Conservation (phyloP, 2,797 vertebrate species). For the Cuculus canorus region DNA sequence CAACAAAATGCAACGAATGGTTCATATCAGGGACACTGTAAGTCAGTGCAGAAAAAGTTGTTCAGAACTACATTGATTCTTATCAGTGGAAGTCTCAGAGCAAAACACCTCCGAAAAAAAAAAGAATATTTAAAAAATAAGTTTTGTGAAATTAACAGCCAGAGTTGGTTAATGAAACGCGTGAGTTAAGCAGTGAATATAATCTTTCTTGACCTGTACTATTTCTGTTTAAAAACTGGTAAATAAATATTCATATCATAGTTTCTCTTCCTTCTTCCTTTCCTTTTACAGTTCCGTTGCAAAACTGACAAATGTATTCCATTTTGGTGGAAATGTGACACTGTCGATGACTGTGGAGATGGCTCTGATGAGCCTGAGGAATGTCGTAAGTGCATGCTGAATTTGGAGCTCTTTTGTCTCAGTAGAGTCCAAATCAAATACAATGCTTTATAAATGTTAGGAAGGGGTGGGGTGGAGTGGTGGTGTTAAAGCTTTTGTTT, state of each 20-base stretch:
- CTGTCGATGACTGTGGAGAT: constrained; percentile 93
- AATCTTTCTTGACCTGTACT: background rate
- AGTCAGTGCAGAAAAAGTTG: background rate
- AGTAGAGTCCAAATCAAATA: background rate
- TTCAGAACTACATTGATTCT: background rate
- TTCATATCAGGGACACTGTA: background rate
- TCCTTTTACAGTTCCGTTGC: constrained; percentile 87
- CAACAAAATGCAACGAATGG: background rate
- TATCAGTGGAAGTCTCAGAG: background rate
- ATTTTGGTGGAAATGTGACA: constrained; percentile 98
- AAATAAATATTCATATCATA: background rate
- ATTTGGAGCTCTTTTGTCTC: background rate
- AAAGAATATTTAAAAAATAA: background rate
- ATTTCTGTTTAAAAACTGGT: background rate
- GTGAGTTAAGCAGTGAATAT: background rate
- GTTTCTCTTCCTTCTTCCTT: background rate
- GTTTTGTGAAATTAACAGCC: background rate
- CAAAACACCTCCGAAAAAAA: background rate
- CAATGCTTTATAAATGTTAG: too few species aligned
- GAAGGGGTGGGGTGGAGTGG: too few species aligned
- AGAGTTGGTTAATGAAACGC: background rate
- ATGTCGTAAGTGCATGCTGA: constrained; percentile 84
- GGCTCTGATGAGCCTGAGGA: constrained; percentile 91
- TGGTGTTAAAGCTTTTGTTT: background rate
- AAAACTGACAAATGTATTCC: constrained; percentile 97